These are phyloP conservation scores for Trematomus bernacchii DNA, from an alignment of 2,797 vertebrate species.

Conservation along the genomic window DNA sequence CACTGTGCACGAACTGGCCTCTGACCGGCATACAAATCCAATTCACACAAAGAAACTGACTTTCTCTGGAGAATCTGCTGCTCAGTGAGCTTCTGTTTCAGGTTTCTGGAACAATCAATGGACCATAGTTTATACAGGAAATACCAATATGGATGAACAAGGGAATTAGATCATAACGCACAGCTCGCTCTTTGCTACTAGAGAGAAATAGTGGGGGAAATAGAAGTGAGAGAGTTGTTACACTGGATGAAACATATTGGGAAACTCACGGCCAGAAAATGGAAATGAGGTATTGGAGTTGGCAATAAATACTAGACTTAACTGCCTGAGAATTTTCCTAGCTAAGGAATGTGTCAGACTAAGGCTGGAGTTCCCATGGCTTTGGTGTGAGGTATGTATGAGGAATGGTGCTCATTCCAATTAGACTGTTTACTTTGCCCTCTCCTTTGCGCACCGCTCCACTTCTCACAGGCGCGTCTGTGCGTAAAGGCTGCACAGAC, in stretches of 20 bases:
- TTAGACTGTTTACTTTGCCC: slow-evolving; percentile 83
- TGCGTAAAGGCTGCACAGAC: slow-evolving; percentile 69
- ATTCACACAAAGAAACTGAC: slow-evolving; percentile 56
- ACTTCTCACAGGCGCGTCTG: slow-evolving; percentile 59
- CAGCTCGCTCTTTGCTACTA: slow-evolving; percentile 50
- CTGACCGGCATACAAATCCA: slow-evolving; percentile 66
- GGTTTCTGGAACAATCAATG: slow-evolving; percentile 81
- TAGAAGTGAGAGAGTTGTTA: slow-evolving; percentile 62
- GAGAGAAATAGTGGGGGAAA: slow-evolving; percentile 57
- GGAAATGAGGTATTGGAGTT: slow-evolving; percentile 84
- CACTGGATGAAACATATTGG: slow-evolving; percentile 75
- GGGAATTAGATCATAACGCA: slow-evolving; percentile 76
- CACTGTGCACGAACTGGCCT: slow-evolving; percentile 58
- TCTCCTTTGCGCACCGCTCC: slow-evolving; percentile 65
- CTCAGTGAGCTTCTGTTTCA: slow-evolving; percentile 73
- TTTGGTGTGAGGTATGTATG: slow-evolving; percentile 84
- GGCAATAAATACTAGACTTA: slow-evolving; percentile 78
- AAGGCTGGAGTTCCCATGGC: slow-evolving; percentile 82
- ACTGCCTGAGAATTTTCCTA: slow-evolving; percentile 83
- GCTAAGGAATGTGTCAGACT: slow-evolving; percentile 83
- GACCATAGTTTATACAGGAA: slow-evolving; percentile 81
- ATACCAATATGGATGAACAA: slow-evolving; percentile 79
- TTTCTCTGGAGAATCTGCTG: slow-evolving; percentile 59
- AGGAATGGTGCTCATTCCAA: slow-evolving; percentile 82
- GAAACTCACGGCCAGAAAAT: slow-evolving; percentile 76